Evolutionary conservation across 2,113 vertebrate species (phyloP), one percentile per base, ranked within the genome.

Genomic region (Cyanoramphus novaezelandiae): DNA sequence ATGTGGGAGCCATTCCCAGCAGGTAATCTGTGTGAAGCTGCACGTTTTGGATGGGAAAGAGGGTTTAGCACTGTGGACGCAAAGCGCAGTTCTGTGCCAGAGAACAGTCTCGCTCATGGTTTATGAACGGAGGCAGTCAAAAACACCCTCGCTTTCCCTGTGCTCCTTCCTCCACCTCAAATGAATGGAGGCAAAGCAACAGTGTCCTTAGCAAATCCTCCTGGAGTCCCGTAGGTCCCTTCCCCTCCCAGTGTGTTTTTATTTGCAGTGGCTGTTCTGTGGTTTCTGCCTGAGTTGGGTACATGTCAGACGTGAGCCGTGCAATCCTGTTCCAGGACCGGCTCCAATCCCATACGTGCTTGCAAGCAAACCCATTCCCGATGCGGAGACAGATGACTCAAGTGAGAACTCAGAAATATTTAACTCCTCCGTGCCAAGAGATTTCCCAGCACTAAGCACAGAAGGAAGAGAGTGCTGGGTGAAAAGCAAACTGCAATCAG

Each of bases 341-440:
- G 94, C 76, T 97, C 95, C 97, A 97, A 79, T 29, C 60, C 65
- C 44, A 18, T 94, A 97, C 91, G 96, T 97, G 97, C 95, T 70
- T 28, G 77, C 86, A 46, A 88, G 77, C 93, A 94, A 93, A 79
- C 93, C 52, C 91, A 67, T 91, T 96, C 86, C 89, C 10, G 13
- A 79, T 7, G 5, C 13, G 0, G 89, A 91, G 96, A 97, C 97
- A 97, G 71, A 97, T 95, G 95, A 97, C 87, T 97, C 95, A 96
- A 63, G 75, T 4, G 13, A 74, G 67, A 88, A 39, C 86, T 83
- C 43, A 59, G 90, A 95, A 82, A 95, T 92, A 92, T 95, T 97
- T 97, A 96, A 97, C 92, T 92, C 93, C 62, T 94, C 87, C 24
- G 10, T 44, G 79, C 92, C 97, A 93, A 69, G 28, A 59, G 80